phyloP scores from a whole-genome alignment of 1,140 invertebrate species.

The Meloidogyne hapla region DNA sequence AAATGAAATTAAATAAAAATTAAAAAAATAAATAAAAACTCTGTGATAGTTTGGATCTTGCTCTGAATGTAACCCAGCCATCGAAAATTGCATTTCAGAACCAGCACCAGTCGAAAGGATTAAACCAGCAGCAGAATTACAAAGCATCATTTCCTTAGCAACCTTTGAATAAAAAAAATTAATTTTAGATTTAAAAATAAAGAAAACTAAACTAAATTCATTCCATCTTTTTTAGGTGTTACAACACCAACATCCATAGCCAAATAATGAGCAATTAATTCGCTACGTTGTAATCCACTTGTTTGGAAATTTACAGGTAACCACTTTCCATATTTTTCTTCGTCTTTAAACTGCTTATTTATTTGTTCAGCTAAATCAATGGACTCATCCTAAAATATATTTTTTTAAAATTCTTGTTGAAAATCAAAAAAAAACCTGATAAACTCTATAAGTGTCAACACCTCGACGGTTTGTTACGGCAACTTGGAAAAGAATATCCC shows the following conservation, averaged over 20 bases:
- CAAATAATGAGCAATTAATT: conserved; percentile 59
- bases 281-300: conserved; percentile 57
- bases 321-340: conserved; percentile 49
- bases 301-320: conserved; percentile 62
- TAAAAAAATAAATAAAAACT: background rate
- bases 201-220: conserved; percentile 57
- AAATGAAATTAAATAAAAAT: background rate
- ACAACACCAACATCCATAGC: conserved; percentile 64
- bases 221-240: conserved; percentile 63
- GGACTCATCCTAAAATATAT: conserved; percentile 54
- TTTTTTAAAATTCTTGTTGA: background rate
- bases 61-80: conserved; percentile 54
- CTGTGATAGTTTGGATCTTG: conserved; percentile 53
- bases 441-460: conserved; percentile 62
- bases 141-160: conserved; percentile 60
- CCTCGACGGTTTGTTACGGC: conserved; percentile 61
- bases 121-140: conserved; percentile 58
- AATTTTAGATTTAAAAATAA: conserved; percentile 17
- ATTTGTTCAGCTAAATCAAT: conserved; percentile 56
- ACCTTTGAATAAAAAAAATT: conserved; percentile 13
- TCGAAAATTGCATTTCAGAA: conserved; percentile 61
- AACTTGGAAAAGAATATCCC: conserved; percentile 60
- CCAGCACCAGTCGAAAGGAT: conserved; percentile 63
- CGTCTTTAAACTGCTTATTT: conserved; percentile 47
- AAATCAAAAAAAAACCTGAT: conserved; percentile 43